Base-by-base conservation (phyloP, 2,888 invertebrate species). In the Timandra comae region DNA sequence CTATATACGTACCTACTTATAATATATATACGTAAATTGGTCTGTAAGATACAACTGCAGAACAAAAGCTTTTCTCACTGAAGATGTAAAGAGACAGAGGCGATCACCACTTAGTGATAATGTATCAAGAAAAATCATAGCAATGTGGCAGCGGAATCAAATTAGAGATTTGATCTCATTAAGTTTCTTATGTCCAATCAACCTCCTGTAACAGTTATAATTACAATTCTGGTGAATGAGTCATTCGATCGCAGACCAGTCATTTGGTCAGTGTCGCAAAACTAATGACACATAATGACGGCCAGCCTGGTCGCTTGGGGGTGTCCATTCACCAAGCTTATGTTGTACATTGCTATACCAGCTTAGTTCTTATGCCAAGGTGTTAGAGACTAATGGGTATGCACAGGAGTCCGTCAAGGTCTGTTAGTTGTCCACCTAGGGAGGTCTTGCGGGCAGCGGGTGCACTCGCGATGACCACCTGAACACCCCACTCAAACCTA, bases 221-320 rank as follows among this genome's bases (percentile, higher is more conserved):
- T 81, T 72, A 78, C 69, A 66, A 64, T 41, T 35, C 41, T 29
- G 48, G 63, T 53, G 71, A 81, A 80, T 81, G 82, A 81, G 81
- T 82, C 84, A 85, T 81, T 68, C 72, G 82, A 85, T 82, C 81
- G 64, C 73, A 72, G 80, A 68, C 78, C 70, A 79, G 82, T 82
- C 80, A 81, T 82, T 82, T 81, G 84, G 84, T 82, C 81, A 82
- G 78, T 77, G 82, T 85, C 82, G 84, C 84, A 81, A 82, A 84
- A 82, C 82, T 85, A 85, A 85, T 84, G 82, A 80, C 80, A 84
- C 80, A 78, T 84, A 85, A 85, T 85, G 82, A 81, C 73, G 72
- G 65, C 72, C 60, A 68, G 62, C 57, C 66, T 63, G 68, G 61
- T 65, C 66, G 70, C 60, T 64, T 63, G 70, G 66, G 80, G 74